Evolutionary conservation across 2,888 invertebrate genomes (phyloP), one percentile per base, ranked within the genome.

Genomic region (Oegoconia quadripuncta): DNA sequence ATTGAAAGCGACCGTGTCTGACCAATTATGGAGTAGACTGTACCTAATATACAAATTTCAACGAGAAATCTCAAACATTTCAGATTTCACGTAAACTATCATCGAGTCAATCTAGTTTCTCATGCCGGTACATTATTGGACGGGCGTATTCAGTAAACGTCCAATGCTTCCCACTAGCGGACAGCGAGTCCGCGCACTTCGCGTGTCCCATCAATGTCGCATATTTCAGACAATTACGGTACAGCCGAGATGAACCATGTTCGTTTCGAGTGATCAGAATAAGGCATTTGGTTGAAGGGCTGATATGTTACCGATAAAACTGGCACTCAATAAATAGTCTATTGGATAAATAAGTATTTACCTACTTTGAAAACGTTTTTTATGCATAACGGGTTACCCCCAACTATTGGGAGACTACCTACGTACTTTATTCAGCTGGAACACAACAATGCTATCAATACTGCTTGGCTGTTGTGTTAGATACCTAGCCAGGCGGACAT

Each of bases 181-280:
- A 55, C 52, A 46, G 50, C 39, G 39, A 48, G 69, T 64, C 25
- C 12, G 25, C 64, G 63, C 66, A 46, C 64, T 63, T 62, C 64
- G 13, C 17, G n/a, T 59, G 64, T 67, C 73, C 63, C 66, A 68
- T 79, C 78, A 74, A 61, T 64, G 78, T 76, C 74, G 52, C 48
- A 40, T 39, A 43, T 51, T 42, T 35, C 55, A 44, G 64, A 75
- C 78, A 80, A 81, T 80, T 81, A 76, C 73, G 68, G 74, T n/a
- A 20, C 26, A 3, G 14, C 17, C 28, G 34, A 33, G 20, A 14
- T 30, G 22, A 18, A 23, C 15, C 9, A 7, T 29, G 12, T 32
- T 20, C 18, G 32, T 20, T 20, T 20, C 5, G 7, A 7, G 20
- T 22, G 7, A 20, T 9, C 22, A 22, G 33, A 33, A 23, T 22